Conservation (phyloP, 2,113 vertebrate genomes). For the Elephantulus edwardii region DNA sequence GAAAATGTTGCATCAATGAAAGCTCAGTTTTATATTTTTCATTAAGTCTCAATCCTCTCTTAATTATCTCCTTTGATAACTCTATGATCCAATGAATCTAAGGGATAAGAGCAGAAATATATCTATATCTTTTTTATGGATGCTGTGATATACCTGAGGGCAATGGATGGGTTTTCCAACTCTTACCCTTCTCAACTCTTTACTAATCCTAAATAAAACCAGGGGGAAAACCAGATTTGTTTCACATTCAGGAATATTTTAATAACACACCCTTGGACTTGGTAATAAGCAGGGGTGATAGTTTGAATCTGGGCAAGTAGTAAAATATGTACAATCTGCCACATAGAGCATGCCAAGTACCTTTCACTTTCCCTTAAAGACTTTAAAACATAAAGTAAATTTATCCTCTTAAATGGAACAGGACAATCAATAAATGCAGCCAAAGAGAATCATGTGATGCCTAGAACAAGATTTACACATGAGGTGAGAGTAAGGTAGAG, state of each 20-base stretch:
- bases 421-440: background rate
- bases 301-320: conserved; percentile 7
- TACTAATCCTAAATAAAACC: background rate
- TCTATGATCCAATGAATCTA: background rate
- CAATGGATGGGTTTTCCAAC: background rate
- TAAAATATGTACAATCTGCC: background rate
- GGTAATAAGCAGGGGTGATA: background rate
- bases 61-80: background rate
- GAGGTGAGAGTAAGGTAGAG: background rate
- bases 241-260: conserved; percentile 16
- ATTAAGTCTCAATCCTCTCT: background rate
- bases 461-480: background rate
- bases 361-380: background rate
- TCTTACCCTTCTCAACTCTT: background rate
- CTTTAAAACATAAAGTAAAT: background rate
- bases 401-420: background rate
- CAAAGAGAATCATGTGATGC: background rate
- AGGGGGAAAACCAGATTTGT: background rate
- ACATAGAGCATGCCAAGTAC: background rate
- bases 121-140: background rate
- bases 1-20: background rate
- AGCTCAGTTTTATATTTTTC: conserved; percentile 12
- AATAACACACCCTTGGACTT: background rate
- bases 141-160: background rate
- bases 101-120: background rate